phyloP scores from a whole-genome alignment of 2,888 invertebrate genomes.

The Morpho helenor region DNA sequence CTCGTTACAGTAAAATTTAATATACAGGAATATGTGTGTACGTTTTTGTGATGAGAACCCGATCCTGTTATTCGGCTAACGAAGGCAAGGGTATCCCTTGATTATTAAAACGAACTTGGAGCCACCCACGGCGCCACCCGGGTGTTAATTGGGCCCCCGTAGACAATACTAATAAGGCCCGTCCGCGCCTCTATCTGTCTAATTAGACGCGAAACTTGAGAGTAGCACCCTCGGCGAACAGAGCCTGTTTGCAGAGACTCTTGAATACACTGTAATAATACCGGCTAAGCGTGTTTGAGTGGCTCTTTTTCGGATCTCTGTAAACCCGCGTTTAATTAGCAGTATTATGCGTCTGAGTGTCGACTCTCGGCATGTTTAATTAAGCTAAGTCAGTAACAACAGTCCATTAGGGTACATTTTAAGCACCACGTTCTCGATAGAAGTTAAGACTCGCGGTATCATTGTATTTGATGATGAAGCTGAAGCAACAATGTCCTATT shows the following conservation, averaged over 20 bases:
- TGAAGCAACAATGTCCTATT: no score
- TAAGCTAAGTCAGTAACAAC: conserved; percentile 76
- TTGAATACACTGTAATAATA: conserved; percentile 78
- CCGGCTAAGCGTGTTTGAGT: conserved; percentile 78
- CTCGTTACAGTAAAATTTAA: conserved; percentile 19
- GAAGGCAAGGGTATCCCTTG: conserved; percentile 74
- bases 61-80: conserved; percentile 74
- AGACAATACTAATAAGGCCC: conserved; percentile 79
- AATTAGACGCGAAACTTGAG: conserved; percentile 79
- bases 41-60: conserved; percentile 39
- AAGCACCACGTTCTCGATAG: conserved; percentile 14
- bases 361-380: conserved; percentile 74
- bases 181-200: conserved; percentile 79
- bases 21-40: conserved; percentile 18
- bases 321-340: conserved; percentile 77
- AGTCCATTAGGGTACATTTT: conserved; percentile 56
- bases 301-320: conserved; percentile 77
- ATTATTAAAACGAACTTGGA: conserved; percentile 75
- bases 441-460: no score
- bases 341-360: conserved; percentile 76
- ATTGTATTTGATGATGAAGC: no score
- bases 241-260: conserved; percentile 74
- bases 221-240: conserved; percentile 74
- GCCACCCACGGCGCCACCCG: conserved; percentile 70
- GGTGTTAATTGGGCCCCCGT: conserved; percentile 79